Percentiles rank a stretch among this genome's conserved stretches.
Conservation (phyloP, 2,113 vertebrate genomes). For the Antechinus stuartii region DNA sequence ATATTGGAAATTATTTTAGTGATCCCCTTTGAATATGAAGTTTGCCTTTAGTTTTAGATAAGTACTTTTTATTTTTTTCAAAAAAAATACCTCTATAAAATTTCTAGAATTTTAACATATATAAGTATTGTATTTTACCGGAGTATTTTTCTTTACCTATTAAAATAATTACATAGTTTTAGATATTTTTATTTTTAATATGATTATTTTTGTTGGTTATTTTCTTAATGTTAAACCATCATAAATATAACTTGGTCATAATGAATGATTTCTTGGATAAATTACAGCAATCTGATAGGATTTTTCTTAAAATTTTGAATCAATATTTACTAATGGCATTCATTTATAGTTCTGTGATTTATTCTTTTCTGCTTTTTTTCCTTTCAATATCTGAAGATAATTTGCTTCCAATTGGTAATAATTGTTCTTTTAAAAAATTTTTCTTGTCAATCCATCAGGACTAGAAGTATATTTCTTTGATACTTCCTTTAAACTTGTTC, state of each 20-base stretch:
- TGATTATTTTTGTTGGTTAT: neutral
- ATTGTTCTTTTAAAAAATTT: neutral
- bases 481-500: neutral
- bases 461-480: too few species aligned
- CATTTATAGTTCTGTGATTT: neutral
- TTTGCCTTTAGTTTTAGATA: neutral
- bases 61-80: neutral
- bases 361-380: neutral
- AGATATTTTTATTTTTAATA: neutral
- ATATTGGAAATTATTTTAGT: neutral
- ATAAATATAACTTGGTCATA: neutral
- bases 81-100: neutral
- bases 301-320: neutral
- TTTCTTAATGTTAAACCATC: neutral
- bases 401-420: neutral
- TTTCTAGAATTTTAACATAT: neutral
- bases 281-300: neutral
- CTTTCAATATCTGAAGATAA: neutral
- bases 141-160: neutral
- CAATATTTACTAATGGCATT: neutral
- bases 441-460: too few species aligned
- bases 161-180: neutral
- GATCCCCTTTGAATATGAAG: neutral
- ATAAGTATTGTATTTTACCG: neutral
- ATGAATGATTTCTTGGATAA: neutral